Base-by-base conservation (phyloP, 2,113 vertebrate species). In the Phainopepla nitens region DNA sequence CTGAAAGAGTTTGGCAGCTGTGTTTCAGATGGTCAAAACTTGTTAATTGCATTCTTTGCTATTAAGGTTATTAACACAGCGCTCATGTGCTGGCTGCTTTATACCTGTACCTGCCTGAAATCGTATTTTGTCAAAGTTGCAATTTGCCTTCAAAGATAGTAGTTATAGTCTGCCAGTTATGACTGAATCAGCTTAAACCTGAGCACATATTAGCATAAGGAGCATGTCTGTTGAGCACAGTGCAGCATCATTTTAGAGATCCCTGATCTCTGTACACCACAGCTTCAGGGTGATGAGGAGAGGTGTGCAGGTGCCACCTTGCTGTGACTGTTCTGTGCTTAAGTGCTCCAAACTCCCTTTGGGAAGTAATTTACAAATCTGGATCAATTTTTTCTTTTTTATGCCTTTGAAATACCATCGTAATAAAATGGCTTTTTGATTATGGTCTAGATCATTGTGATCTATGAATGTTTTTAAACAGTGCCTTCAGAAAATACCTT, bases 41-140 rank as follows among this genome's bases (percentile, higher is more conserved):
- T 62, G 33, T 78, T 84, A 78, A 69, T 24, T 87, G 23, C 69
- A 9, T 61, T 69, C 83, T 87, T 82, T 56, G 31, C 56, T 76
- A 8, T 54, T 60, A 36, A 76, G n/a, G 13, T 75, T 77, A 33
- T 83, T 81, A 68, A 22, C 61, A 90, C 41, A 73, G 56, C 5
- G 17, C 39, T 72, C 8, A 61, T 51, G 19, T 44, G 44, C 65
- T 71, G 70, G 20, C 66, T 84, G 13, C 33, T 87, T 75, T 78
- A 19, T 90, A 77, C 49, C 15, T 64, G 36, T 57, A 25, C 57
- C 29, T 58, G 56, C 70, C 68, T 94, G 62, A 97, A 97, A 81
- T 91, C 35, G 45, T 58, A 23, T 95, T 88, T 87, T 90, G 92
- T 93, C 90, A n/a, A 78, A 83, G 39, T 94, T 94, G 89, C 62